A percentile compares a stretch with the other conserved stretches of the same genome.
These are phyloP conservation scores for Athetis lepigone DNA, from an alignment of 2,888 invertebrate species.

Conservation along the genomic window DNA sequence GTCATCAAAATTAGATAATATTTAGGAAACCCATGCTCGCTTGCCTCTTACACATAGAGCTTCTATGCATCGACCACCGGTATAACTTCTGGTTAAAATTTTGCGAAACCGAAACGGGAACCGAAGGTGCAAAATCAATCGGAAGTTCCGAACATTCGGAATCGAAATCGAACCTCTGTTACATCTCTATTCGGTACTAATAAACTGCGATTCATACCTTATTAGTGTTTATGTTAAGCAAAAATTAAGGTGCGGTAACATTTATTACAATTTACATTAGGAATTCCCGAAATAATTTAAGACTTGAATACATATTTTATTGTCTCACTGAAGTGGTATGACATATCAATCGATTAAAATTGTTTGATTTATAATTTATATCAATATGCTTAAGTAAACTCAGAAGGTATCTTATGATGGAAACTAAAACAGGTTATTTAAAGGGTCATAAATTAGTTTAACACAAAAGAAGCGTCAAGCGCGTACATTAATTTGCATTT, in stretches of 20 bases:
- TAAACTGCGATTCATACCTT: too few relatives aligned
- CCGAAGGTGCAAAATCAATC: too few relatives aligned
- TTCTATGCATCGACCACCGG: too few relatives aligned
- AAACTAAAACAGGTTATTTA: conserved; percentile 53
- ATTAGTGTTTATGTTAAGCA: conserved; percentile 15
- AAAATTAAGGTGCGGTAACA: conserved; percentile 10
- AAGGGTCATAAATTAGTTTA: conserved; percentile 53
- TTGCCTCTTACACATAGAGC: too few relatives aligned
- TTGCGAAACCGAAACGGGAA: too few relatives aligned
- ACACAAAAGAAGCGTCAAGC: conserved; percentile 58
- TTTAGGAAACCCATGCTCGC: too few relatives aligned
- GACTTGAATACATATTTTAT: conserved; percentile 30
- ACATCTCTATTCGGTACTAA: too few relatives aligned
- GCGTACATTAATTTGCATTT: conserved; percentile 60
- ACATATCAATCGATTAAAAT: conserved; percentile 36
- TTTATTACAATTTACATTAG: not conserved
- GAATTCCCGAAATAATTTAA: conserved; percentile 38
- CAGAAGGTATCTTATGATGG: not conserved
- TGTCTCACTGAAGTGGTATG: conserved; percentile 21
- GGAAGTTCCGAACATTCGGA: too few relatives aligned
- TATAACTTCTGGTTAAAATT: too few relatives aligned
- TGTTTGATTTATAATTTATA: conserved; percentile 53
- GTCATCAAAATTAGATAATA: too few relatives aligned
- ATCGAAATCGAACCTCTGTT: too few relatives aligned
- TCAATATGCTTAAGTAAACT: conserved; percentile 36